Evolutionary conservation across 2,113 vertebrate genomes (phyloP), one percentile per base, ranked within the genome.

Genomic region (Telmatochromis brichardi): DNA sequence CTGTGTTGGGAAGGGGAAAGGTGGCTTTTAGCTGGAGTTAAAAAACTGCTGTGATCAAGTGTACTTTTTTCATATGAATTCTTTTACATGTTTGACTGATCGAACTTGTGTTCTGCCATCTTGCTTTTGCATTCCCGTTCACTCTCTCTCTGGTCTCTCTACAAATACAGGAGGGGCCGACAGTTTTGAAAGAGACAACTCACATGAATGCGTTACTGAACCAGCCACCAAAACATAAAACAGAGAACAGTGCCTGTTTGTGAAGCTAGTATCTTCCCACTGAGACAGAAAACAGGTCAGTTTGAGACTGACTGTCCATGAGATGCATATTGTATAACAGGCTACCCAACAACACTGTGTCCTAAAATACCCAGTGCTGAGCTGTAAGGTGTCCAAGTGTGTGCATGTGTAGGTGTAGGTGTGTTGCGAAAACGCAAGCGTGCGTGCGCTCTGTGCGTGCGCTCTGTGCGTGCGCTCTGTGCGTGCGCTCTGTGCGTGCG

Each of bases 311-410:
- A 81, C 71, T 78, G 86, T 91, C 78, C 86, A 76, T 87, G 85
- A 92, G 80, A 94, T 82, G 83, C 86, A 90, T 87, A 90, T 89
- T 93, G 84, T 93, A 73, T 92, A 90, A 89, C 47, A 85, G 37
- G 54, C 92, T 85, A 53, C 71, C 53, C 78, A 86, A 89, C 83
- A 92, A 86, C 91, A 84, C 80, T n/a, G 47, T 57, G 79, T 84
- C 88, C 85, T 89, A 87, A 94, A 94, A 92, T 90, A 94, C 57
- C 84, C 83, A 83, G 45, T 17, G 31, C 80, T 71, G 78, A 79
- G 83, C 55, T 80, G 17, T 58, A 76, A 14, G 11, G 76, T 42
- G 54, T 89, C 58, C 19, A 21, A 65, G 81, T 63, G 65, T 85
- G 81, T 81, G 26, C 21, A 3, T 47, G 40, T 51, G 73, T 4